Percentiles rank a stretch among this genome's conserved stretches.
Conservation (phyloP, 1,140 invertebrate genomes). For the Drosophila kepulauana region DNA sequence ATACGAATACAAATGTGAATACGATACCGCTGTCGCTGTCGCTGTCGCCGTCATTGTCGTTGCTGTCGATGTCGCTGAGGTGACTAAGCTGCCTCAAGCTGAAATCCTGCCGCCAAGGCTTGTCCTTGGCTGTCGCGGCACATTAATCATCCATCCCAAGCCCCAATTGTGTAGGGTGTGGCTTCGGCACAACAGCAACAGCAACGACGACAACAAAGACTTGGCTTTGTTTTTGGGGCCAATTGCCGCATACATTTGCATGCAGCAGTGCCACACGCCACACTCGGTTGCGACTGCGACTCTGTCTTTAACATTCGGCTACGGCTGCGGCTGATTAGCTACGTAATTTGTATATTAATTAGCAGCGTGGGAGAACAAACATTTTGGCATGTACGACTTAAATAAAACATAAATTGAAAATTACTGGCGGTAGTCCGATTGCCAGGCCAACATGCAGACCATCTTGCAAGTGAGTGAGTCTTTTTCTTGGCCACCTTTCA, state of each 20-base stretch:
- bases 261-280: constrained; percentile 31
- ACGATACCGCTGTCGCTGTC: neutral
- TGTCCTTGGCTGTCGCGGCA: constrained; percentile 74
- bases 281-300: constrained; percentile 8
- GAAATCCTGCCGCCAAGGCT: constrained; percentile 51
- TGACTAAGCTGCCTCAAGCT: constrained; percentile 60
- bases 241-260: constrained; percentile 54
- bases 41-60: neutral
- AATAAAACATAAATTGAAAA: constrained; percentile 67
- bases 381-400: constrained; percentile 33
- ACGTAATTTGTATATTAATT: constrained; percentile 74
- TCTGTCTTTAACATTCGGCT: neutral
- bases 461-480: neutral
- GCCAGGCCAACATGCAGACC: neutral
- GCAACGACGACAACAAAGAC: neutral
- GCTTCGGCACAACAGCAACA: constrained; percentile 10
- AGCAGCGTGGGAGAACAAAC: constrained; percentile 55
- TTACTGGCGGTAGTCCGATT: constrained; percentile 11
- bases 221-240: constrained; percentile 50
- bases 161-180: constrained; percentile 41
- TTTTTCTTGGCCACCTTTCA: constrained; percentile 40
- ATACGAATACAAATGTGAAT: constrained; percentile 14
- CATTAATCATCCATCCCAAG: constrained; percentile 73
- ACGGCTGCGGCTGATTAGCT: constrained; percentile 48
- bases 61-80: constrained; percentile 46